Base-by-base conservation (phyloP, 2,888 invertebrate species). In the Cybosia mesomella region DNA sequence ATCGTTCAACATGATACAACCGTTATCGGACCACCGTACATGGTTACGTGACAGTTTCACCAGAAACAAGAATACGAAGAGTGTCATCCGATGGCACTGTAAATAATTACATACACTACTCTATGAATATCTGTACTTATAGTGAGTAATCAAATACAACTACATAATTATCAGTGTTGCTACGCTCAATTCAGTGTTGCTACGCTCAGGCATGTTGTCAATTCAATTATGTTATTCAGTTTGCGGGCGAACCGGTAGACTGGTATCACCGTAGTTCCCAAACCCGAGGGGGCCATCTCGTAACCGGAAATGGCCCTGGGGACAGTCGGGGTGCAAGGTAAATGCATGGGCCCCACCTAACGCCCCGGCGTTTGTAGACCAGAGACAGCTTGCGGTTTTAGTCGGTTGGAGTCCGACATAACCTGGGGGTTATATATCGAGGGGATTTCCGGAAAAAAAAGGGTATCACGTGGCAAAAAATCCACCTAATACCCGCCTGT, bases 61-160 rank as follows among this genome's bases (percentile, higher is more conserved):
- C 80, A 83, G 85, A 87, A 87, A 82, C 79, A 77, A 73, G 86
- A 87, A 80, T 85, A 84, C 67, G 76, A 81, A 77, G 76, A 83
- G 83, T 83, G 85, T 83, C 82, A 82, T 80, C 74, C 57, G 73
- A 80, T 76, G 78, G 76, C 77, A 83, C 79, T 84, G 79, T 82
- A 82, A 87, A 85, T 81, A 80, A 34, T 34, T 36, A 28, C 18
- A n/a, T 49, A 43, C 0, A 39, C 43, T 55, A 21, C 55, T 22
- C 13, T 15, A 28, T 58, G 28, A 61, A n/a, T n/a, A n/a, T 49
- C 22, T 61, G 28, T 28, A 18, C n/a, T n/a, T n/a, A n/a, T 43
- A 28, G 15, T 43, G 22, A 58, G 21, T 58, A 57, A 15, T 8
- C 8, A 58, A 8, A n/a, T 58, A 58, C 21, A 11, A 8, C 34